Evolutionary conservation across 2,797 vertebrate species (phyloP), one percentile per base, ranked within the genome.

Genomic region (Pipistrellus pipistrellus): DNA sequence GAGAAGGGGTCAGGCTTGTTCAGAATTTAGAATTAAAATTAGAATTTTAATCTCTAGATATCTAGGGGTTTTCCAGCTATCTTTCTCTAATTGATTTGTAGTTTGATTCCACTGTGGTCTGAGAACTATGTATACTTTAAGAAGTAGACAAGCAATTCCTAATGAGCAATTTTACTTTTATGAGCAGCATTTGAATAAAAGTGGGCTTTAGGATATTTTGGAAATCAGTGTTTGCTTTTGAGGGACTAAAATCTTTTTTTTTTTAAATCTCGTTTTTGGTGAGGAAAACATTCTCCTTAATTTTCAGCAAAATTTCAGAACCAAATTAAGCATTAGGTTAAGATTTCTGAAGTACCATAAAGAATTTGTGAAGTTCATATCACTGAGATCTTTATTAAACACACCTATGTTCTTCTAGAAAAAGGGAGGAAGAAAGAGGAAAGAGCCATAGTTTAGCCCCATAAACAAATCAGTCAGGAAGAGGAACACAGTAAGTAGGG

Each of bases 291-390:
- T 80, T 59, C 44, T 85, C 6, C 25, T 82, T 95, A 80, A 57
- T 92, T 91, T 92, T 73, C 32, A 89, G 30, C n/a, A 77, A n/a
- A n/a, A n/a, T n/a, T n/a, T n/a, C n/a, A 68, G 53, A 94, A 44
- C 9, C 35, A 92, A 73, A 88, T 68, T 72, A 64, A 84, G 10
- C 76, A 48, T 85, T 80, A 80, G 57, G n/a, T 77, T 85, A 86
- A 95, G 57, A 25, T 90, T 88, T 96, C 35, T 85, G 48, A 93
- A 94, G 30, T 82, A 72, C 62, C 53, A 13, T 57, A 41, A 95
- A 91, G 21, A 85, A 84, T 85, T 41, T 69, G 27, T 53, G 55
- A 91, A 32, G 10, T 44, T 78, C 18, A 2, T 18, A 13, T 81
- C 44, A 32, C 15, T 72, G 81, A 41, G 0, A 21, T 82, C 90